A percentile compares a stretch with the other conserved stretches of the same genome.
Evolutionary conservation across 2,113 vertebrate species (phyloP).

Genomic region (Gasterosteus aculeatus): DNA sequence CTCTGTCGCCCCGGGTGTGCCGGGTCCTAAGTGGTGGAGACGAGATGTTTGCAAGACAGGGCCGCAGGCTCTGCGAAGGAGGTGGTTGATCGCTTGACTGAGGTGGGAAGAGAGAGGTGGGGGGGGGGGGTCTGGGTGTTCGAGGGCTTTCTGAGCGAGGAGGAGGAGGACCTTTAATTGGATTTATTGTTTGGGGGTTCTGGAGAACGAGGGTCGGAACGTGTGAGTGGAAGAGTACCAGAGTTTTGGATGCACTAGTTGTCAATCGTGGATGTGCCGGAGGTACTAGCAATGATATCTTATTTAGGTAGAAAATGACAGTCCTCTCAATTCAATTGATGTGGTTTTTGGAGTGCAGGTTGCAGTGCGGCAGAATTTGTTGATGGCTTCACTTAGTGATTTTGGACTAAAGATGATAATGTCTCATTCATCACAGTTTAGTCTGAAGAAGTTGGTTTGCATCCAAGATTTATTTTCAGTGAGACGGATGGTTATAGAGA

Average conservation of each 20-base stretch:
- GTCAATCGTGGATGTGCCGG: neutral
- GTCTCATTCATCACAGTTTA: neutral
- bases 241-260: neutral
- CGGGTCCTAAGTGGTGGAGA: neutral
- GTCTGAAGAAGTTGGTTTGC: neutral
- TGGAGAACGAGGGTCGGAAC: no score
- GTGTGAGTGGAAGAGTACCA: neutral
- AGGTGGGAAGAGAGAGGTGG: no score
- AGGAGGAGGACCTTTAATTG: neutral
- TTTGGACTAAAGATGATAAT: neutral
- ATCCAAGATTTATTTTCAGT: neutral
- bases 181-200: neutral
- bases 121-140: neutral
- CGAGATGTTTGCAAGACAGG: neutral
- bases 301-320: neutral
- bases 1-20: neutral
- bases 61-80: neutral
- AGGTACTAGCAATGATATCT: neutral
- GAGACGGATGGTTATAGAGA: neutral
- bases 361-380: neutral
- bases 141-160: neutral
- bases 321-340: neutral
- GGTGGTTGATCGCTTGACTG: neutral
- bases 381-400: neutral
- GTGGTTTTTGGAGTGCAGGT: neutral